Evolutionary conservation across 2,113 vertebrate genomes (phyloP).

Genomic region (Corythornis cristatus): DNA sequence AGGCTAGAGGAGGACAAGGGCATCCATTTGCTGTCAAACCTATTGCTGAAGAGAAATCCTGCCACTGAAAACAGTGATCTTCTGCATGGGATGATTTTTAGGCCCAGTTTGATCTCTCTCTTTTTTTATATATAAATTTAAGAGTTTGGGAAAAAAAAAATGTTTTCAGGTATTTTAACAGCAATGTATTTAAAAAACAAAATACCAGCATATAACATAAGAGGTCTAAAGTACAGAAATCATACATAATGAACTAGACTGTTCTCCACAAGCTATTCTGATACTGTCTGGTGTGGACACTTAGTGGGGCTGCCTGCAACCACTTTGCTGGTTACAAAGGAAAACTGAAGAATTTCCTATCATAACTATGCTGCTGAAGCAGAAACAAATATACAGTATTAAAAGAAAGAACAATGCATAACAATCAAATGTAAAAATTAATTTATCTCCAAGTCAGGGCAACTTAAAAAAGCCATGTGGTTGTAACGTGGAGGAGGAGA

Average conservation of each 20-base stretch:
- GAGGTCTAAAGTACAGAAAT: not conserved
- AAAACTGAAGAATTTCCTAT: not conserved
- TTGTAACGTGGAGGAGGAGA: not conserved
- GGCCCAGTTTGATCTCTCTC: not conserved
- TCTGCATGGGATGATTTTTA: not conserved
- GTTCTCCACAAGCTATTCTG: not conserved
- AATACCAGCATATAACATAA: not conserved
- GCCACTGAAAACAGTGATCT: not conserved
- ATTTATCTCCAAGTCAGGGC: not conserved
- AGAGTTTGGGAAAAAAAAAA: not conserved
- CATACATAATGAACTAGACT: not conserved
- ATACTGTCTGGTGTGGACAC: not conserved
- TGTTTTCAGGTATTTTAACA: not conserved
- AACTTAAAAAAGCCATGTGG: not conserved
- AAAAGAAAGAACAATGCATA: not conserved
- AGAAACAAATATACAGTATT: not conserved
- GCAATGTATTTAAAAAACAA: not conserved
- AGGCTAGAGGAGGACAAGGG: not conserved
- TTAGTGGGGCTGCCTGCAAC: not conserved
- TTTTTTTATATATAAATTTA: not conserved
- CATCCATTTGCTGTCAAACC: fast-evolving
- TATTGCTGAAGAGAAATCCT: not conserved
- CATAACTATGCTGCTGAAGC: not conserved
- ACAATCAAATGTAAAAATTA: not conserved
- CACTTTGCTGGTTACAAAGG: not conserved